These are phyloP conservation scores for Todiramphus saurophagus DNA, from an alignment of 2,113 vertebrate species.

Conservation along the genomic window DNA sequence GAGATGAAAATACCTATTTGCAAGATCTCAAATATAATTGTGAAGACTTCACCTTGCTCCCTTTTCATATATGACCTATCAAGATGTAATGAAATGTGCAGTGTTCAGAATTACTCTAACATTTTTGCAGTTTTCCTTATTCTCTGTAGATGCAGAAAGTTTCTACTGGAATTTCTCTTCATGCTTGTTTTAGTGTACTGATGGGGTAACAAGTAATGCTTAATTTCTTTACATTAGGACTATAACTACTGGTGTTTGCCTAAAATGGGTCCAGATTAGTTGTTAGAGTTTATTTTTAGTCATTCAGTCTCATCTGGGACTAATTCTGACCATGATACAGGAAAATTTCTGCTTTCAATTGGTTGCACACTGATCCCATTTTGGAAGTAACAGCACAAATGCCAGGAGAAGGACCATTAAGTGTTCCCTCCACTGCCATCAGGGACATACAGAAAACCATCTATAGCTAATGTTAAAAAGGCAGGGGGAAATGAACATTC, in stretches of 20 bases:
- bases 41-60: neutral
- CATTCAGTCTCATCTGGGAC: neutral
- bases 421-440: neutral
- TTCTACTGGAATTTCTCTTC: neutral
- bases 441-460: neutral
- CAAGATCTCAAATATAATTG: neutral
- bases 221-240: conserved; percentile 15
- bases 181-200: neutral
- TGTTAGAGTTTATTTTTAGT: conserved; percentile 27
- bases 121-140: neutral
- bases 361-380: neutral
- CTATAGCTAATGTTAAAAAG: neutral
- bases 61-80: neutral
- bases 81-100: neutral
- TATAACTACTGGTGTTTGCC: neutral
- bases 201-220: neutral
- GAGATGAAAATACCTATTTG: neutral
- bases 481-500: neutral
- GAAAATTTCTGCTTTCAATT: conserved; percentile 8
- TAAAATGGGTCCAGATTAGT: neutral
- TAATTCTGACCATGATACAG: neutral
- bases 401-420: neutral
- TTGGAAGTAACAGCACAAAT: neutral
- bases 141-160: neutral
- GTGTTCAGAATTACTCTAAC: neutral